Conservation (phyloP, 2,888 invertebrate genomes). For the Melanophora roralis region DNA sequence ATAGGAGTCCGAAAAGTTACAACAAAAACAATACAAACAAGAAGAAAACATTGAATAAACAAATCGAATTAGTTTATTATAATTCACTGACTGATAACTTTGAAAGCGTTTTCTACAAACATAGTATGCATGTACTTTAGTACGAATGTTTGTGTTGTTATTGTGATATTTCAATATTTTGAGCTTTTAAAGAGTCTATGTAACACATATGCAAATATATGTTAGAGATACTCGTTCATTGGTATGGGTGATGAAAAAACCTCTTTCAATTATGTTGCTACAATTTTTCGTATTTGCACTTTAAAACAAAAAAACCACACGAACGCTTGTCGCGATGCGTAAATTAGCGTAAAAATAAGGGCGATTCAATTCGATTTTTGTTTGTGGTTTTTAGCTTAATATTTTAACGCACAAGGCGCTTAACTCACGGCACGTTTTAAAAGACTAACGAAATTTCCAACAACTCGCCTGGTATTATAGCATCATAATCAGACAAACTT, state of each 20-base stretch:
- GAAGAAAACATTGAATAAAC: constrained; percentile 32
- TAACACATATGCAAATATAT: not conserved
- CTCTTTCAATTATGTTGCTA: constrained; percentile 29
- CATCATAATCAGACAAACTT: not conserved
- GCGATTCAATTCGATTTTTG: constrained; percentile 9
- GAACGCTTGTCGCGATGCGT: constrained; percentile 24
- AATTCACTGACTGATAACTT: constrained; percentile 26
- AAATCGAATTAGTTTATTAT: constrained; percentile 43
- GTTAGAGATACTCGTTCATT: not conserved
- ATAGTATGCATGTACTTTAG: not conserved
- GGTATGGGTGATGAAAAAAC: constrained; percentile 6
- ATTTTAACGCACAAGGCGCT: constrained; percentile 29
- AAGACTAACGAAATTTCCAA: constrained; percentile 32
- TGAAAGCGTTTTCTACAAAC: constrained; percentile 39
- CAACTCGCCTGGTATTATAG: constrained; percentile 38
- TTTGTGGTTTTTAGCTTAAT: constrained; percentile 3
- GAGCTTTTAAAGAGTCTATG: not conserved
- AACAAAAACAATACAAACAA: not conserved
- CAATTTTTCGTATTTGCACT: constrained; percentile 29
- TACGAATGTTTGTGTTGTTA: not conserved
- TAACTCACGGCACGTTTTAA: constrained; percentile 7
- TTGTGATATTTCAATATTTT: constrained; percentile 21
- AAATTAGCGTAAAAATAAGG: constrained; percentile 37
- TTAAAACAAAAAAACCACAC: constrained; percentile 4
- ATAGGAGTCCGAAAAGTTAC: constrained; percentile 34